Conservation (phyloP, 2,888 invertebrate genomes). For the Augochlorella aurata region DNA sequence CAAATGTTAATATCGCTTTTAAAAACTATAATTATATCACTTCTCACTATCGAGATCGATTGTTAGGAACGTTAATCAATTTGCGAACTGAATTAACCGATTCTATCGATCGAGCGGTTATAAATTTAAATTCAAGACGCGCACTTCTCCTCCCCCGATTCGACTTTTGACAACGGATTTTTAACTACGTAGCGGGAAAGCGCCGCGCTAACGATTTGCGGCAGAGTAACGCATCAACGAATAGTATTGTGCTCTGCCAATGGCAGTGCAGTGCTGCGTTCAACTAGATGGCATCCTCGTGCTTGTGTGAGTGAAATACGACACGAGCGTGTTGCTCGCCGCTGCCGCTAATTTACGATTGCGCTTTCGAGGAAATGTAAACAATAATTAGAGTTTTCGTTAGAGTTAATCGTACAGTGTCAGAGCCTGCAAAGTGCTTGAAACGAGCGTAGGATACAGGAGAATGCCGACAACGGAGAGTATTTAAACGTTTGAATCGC, state of each 20-base stretch:
- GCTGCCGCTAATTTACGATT: constrained; percentile 45
- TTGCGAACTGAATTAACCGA: not conserved
- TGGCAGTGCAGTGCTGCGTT: not conserved
- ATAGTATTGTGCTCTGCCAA: not conserved
- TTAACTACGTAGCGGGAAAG: not conserved
- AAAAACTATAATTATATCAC: not conserved
- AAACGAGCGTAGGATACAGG: not conserved
- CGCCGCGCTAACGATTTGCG: not conserved
- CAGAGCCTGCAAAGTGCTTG: not conserved
- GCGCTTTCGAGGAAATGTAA: constrained; percentile 46
- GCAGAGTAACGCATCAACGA: not conserved
- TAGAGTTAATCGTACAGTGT: constrained; percentile 4
- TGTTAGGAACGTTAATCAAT: not conserved
- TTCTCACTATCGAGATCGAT: not conserved
- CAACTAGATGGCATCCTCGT: not conserved
- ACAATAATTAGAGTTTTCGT: constrained; percentile 48
- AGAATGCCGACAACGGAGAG: not conserved
- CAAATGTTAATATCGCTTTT: not conserved
- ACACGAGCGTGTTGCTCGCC: not conserved
- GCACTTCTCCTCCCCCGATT: not conserved
- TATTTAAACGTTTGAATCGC: constrained; percentile 1
- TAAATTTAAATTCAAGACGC: not conserved
- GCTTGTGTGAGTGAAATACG: not conserved
- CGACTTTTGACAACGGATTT: not conserved
- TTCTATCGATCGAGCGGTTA: not conserved